Conservation (phyloP, 2,113 vertebrate species). For the Semnornis frantzii region DNA sequence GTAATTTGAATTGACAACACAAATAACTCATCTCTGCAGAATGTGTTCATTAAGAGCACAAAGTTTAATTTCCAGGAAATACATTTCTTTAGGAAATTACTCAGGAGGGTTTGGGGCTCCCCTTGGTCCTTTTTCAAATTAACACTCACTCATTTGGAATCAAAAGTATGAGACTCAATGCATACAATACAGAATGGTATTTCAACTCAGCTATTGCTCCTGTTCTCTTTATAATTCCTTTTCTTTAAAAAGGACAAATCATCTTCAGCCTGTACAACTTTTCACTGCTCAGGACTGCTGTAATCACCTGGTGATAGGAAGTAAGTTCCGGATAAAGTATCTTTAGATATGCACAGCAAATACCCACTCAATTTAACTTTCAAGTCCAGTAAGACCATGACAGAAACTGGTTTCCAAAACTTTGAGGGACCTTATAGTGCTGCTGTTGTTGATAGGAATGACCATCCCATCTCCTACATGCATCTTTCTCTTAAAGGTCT, state of each 20-base stretch:
- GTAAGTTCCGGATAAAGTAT: neutral
- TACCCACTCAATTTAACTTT: neutral
- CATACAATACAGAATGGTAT: neutral
- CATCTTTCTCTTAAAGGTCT: neutral
- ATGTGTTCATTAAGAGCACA: conserved; percentile 30
- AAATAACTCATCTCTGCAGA: conserved; percentile 20
- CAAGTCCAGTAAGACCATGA: neutral
- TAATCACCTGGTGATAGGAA: neutral
- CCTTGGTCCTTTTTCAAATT: conserved; percentile 41
- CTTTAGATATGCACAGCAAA: neutral
- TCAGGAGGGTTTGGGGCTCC: conserved; percentile 3
- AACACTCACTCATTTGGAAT: conserved; percentile 24
- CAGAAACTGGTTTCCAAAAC: neutral
- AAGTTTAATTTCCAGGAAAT: conserved; percentile 59
- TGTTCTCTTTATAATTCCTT: neutral
- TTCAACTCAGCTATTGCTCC: conserved; percentile 4
- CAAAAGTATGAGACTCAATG: neutral
- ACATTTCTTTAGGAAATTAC: conserved; percentile 42
- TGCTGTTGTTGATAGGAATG: neutral
- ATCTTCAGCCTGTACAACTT: neutral
- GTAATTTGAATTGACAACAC: conserved; percentile 32
- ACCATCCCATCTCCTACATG: neutral
- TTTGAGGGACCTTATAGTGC: neutral
- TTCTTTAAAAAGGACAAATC: neutral
- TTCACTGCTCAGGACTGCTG: neutral